Evolutionary conservation across 2,113 vertebrate species (phyloP).

Genomic region (Tetrax tetrax): DNA sequence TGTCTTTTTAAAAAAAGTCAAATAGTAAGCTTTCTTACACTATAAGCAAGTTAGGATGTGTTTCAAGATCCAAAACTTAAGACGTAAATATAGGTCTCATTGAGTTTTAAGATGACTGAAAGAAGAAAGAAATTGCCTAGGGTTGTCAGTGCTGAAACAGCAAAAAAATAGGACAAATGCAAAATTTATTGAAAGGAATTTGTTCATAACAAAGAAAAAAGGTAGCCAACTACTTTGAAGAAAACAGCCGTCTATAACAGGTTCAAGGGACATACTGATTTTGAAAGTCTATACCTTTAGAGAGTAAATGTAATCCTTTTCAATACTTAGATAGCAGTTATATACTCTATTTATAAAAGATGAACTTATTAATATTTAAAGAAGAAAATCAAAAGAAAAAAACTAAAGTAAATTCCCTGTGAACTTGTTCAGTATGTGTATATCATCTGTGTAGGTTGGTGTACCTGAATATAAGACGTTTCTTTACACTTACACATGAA

Average conservation of each 20-base stretch:
- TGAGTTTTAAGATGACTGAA: slow-evolving; percentile 8
- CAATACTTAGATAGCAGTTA: neutral
- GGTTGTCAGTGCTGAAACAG: neutral
- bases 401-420: neutral
- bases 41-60: neutral
- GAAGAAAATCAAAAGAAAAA: slow-evolving; percentile 10
- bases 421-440: neutral
- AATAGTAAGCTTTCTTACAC: neutral
- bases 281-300: neutral
- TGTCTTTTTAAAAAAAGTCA: slow-evolving; percentile 5
- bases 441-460: neutral
- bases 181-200: neutral
- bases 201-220: neutral
- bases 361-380: slow-evolving; percentile 24
- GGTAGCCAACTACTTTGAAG: neutral
- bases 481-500: slow-evolving; percentile 7
- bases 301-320: neutral
- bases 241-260: neutral
- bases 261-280: neutral
- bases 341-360: neutral
- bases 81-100: neutral
- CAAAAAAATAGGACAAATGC: slow-evolving; percentile 11
- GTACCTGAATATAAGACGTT: neutral
- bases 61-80: slow-evolving; percentile 3
- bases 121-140: neutral